phyloP scores from a whole-genome alignment of 2,888 invertebrate genomes.

The Hetaerina titia region DNA sequence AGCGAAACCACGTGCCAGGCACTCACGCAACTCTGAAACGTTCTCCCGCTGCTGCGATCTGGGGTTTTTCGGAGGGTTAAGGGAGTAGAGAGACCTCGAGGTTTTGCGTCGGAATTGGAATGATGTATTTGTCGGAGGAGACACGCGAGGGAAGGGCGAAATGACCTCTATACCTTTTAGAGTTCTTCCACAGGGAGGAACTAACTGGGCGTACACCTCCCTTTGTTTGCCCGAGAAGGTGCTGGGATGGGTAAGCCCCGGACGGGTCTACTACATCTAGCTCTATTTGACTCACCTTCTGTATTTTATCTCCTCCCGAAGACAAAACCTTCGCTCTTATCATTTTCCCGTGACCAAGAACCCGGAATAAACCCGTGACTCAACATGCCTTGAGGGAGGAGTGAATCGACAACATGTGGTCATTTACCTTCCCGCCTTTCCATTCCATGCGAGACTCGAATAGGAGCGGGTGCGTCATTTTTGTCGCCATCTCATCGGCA shows the following conservation, averaged over 20 bases:
- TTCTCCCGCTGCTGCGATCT: neutral
- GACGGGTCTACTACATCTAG: neutral
- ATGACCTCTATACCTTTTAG: neutral
- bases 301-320: too few species aligned
- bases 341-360: too few species aligned
- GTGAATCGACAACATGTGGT: too few species aligned
- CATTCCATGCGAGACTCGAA: too few species aligned
- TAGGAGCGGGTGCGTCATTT: too few species aligned
- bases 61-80: neutral
- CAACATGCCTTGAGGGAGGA: too few species aligned
- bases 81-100: neutral
- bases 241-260: neutral
- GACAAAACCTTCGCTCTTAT: too few species aligned
- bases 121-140: neutral
- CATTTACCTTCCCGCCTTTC: too few species aligned
- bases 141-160: neutral
- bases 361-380: too few species aligned
- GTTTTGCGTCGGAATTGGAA: neutral
- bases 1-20: constrained; percentile 55
- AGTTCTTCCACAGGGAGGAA: neutral
- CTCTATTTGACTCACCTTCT: too few species aligned
- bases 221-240: neutral
- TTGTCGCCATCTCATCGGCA: too few species aligned
- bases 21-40: constrained; percentile 33
- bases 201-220: too few species aligned